Percentiles rank a stretch among this genome's conserved stretches.
phyloP scores from a whole-genome alignment of 1,140 invertebrate genomes.

The Saxidomus purpurata region DNA sequence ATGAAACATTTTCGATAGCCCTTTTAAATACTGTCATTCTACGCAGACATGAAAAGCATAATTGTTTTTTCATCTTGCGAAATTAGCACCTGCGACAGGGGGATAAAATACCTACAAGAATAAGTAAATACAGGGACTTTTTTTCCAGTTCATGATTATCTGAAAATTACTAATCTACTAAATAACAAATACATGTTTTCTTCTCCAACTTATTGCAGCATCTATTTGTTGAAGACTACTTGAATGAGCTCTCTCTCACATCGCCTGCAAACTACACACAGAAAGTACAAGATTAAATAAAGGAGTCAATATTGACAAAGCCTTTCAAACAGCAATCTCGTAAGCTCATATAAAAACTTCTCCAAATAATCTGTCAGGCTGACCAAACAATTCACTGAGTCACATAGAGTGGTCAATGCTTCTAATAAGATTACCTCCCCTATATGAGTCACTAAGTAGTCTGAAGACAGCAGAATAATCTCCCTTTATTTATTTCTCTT shows the following conservation, averaged over 20 bases:
- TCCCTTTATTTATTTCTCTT: background rate
- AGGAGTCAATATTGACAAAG: constrained; percentile 32
- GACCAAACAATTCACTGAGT: constrained; percentile 36
- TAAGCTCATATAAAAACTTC: constrained; percentile 19
- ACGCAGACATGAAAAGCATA: no score
- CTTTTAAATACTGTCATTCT: no score
- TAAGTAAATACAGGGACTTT: no score
- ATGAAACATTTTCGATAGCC: no score
- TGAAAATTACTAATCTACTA: no score
- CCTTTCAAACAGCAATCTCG: background rate
- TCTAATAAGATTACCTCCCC: constrained; percentile 15
- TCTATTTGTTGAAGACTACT: background rate
- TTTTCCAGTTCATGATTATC: no score
- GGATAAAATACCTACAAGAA: no score
- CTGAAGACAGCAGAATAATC: background rate
- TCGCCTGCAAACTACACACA: background rate
- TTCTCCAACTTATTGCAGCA: background rate
- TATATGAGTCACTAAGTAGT: background rate
- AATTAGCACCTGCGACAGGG: no score
- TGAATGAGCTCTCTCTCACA: background rate
- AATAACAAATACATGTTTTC: background rate
- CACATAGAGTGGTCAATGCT: background rate
- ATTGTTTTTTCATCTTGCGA: no score
- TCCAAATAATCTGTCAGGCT: constrained; percentile 37
- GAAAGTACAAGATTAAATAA: constrained; percentile 11